Evolutionary conservation across 2,888 invertebrate species (phyloP).

Genomic region (Folsomia candida): DNA sequence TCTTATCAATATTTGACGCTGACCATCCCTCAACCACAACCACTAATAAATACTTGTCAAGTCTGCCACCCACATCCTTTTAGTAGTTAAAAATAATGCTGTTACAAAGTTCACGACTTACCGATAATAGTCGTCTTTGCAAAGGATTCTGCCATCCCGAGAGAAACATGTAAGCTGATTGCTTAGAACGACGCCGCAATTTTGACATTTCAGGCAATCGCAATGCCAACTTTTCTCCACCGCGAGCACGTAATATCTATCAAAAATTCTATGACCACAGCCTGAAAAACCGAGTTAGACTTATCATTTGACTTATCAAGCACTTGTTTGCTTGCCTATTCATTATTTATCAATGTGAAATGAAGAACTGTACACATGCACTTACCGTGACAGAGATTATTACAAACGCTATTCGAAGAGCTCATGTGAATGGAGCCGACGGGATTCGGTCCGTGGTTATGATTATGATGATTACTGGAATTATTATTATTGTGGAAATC

Average conservation of each 20-base stretch:
- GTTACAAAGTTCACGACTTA: slow-evolving; percentile 52
- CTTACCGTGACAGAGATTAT: slow-evolving; percentile 44
- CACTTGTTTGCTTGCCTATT: too few relatives aligned
- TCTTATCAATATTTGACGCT: too few relatives aligned
- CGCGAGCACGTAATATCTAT: slow-evolving; percentile 67
- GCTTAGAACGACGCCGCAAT: slow-evolving; percentile 68
- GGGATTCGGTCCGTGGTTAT: slow-evolving; percentile 7
- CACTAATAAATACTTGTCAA: background rate
- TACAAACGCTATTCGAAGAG: slow-evolving; percentile 23
- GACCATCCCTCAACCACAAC: background rate
- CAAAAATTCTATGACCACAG: slow-evolving; percentile 63
- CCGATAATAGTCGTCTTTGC: slow-evolving; percentile 93
- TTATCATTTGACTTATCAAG: too few relatives aligned
- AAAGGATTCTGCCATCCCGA: slow-evolving; percentile 84
- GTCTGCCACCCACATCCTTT: background rate
- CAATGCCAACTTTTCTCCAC: slow-evolving; percentile 89
- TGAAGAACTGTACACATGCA: too few relatives aligned
- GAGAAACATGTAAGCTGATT: slow-evolving; percentile 85
- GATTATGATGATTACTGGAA: slow-evolving; percentile 17
- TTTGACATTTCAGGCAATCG: slow-evolving; percentile 51
- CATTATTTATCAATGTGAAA: too few relatives aligned
- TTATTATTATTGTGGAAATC: slow-evolving; percentile 19
- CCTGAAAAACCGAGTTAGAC: too few relatives aligned
- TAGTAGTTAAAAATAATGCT: background rate
- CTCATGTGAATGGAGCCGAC: background rate